Evolutionary conservation across 2,797 vertebrate species (phyloP).

Genomic region (Molossus molossus): DNA sequence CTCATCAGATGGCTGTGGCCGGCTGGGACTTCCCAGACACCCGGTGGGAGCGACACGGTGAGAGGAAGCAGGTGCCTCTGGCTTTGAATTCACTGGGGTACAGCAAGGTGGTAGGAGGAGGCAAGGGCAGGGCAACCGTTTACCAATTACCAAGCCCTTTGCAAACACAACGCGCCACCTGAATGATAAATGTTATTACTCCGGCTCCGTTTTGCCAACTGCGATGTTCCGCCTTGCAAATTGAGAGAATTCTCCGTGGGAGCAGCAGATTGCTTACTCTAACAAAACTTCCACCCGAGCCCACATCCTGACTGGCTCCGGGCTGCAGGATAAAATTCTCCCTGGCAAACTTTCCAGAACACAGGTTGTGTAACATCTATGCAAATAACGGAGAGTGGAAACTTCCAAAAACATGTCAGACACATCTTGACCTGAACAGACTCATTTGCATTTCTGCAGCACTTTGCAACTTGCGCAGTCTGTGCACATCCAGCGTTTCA

Average conservation of each 20-base stretch:
- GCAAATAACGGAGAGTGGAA: conserved; percentile 4
- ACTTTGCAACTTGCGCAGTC: not conserved
- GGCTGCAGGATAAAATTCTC: conserved; percentile 60
- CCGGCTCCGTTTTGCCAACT: conserved; percentile 63
- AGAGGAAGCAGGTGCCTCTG: conserved; percentile 12
- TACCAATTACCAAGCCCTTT: conserved; percentile 54
- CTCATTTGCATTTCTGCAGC: not conserved
- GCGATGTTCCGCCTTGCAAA: conserved; percentile 77
- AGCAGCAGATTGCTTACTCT: conserved; percentile 79
- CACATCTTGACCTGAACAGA: not conserved
- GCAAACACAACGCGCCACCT: conserved; percentile 61
- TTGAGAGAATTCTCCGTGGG: conserved; percentile 81
- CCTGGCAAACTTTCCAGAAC: conserved; percentile 69
- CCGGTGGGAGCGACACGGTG: not conserved
- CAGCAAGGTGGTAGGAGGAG: not conserved
- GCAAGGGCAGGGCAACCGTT: not conserved
- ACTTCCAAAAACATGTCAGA: not conserved
- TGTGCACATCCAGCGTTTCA: not conserved
- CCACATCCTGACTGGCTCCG: conserved; percentile 57
- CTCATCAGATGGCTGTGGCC: not conserved
- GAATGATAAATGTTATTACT: conserved; percentile 73
- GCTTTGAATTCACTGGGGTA: not conserved
- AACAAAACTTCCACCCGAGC: conserved; percentile 73
- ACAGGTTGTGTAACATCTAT: conserved; percentile 55
- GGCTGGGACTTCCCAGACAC: not conserved